Conservation (phyloP, 2,888 invertebrate genomes). For the Leptinotarsa tumamoca region DNA sequence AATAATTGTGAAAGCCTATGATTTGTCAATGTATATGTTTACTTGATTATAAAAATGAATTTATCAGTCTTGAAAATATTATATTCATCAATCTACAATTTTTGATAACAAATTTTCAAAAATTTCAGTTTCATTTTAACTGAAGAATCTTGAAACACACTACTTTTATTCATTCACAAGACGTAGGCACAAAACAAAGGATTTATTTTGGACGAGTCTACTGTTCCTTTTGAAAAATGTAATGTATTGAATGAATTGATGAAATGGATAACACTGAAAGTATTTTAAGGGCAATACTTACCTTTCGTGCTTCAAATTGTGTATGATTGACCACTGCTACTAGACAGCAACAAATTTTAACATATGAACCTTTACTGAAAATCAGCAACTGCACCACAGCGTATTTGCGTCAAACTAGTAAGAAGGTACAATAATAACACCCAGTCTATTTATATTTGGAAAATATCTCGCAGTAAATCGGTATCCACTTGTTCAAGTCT, state of each 20-base stretch:
- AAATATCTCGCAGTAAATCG: constrained; percentile 25
- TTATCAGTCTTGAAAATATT: no score
- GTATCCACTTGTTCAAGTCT: constrained; percentile 35
- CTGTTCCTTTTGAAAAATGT: not conserved
- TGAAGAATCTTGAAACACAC: no score
- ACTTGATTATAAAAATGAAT: no score
- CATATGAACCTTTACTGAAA: constrained; percentile 11
- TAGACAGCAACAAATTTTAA: not conserved
- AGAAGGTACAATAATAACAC: constrained; percentile 43
- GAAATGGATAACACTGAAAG: not conserved
- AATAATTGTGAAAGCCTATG: not conserved
- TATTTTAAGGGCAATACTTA: not conserved
- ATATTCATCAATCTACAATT: no score
- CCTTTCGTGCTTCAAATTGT: not conserved
- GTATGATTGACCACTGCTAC: not conserved
- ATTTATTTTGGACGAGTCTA: not conserved
- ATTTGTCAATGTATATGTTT: no score
- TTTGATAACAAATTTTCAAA: no score
- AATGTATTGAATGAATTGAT: not conserved
- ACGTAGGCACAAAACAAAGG: constrained; percentile 1
- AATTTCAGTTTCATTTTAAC: no score
- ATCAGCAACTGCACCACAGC: constrained; percentile 39
- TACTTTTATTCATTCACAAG: not conserved
- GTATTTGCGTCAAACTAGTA: constrained; percentile 51
- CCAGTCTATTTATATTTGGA: constrained; percentile 56